Evolutionary conservation across 2,113 vertebrate species (phyloP).

Genomic region (Cyprinodon brontotheroides): DNA sequence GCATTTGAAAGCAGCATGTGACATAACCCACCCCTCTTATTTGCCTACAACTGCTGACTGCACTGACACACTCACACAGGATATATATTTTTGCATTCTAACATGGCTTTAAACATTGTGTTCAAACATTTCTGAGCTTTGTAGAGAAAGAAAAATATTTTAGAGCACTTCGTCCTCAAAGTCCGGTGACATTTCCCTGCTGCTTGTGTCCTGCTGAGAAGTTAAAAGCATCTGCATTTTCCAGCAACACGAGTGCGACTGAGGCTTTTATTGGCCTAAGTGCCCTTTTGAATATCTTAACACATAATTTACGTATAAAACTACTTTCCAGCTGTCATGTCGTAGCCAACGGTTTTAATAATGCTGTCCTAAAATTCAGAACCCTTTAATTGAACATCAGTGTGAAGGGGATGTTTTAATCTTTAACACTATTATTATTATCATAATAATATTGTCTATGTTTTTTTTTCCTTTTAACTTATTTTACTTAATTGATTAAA

Average conservation of each 20-base stretch:
- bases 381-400: constrained; percentile 26
- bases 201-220: constrained; percentile 49
- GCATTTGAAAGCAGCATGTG: too few relatives aligned
- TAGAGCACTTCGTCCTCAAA: constrained; percentile 26
- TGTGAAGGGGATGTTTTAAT: constrained; percentile 2
- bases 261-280: constrained; percentile 50
- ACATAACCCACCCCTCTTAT: background rate
- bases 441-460: too few relatives aligned
- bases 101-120: constrained; percentile 1
- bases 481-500: too few relatives aligned
- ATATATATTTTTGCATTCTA: background rate
- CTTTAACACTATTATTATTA: background rate
- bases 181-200: constrained; percentile 35
- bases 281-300: constrained; percentile 52
- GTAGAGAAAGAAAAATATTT: constrained; percentile 17
- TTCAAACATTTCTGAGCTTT: constrained; percentile 21
- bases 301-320: constrained; percentile 51
- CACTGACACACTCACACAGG: background rate
- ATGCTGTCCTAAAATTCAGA: constrained; percentile 5
- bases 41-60: too few relatives aligned
- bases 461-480: too few relatives aligned
- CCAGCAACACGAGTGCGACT: constrained; percentile 37
- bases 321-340: constrained; percentile 20
- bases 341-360: constrained; percentile 8
- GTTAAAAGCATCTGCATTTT: constrained; percentile 63